Evolutionary conservation across 2,888 invertebrate species (phyloP).

Genomic region (Eucriotettix oculatus): DNA sequence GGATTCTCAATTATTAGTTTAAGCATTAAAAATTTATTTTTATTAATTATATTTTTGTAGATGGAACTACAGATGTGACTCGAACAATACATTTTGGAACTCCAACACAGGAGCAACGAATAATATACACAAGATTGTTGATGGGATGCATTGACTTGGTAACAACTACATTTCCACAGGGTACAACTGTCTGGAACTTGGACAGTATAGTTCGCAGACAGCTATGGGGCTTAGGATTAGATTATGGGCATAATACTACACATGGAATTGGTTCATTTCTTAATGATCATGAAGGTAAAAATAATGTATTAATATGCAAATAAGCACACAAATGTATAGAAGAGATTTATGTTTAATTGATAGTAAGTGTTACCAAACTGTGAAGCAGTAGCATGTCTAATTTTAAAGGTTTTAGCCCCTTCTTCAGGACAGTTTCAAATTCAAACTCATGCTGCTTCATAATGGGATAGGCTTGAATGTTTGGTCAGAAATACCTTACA

Average conservation of each 20-base stretch:
- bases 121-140: constrained; percentile 35
- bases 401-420: too few species aligned
- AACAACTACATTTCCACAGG: constrained; percentile 32
- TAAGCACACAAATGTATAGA: not conserved
- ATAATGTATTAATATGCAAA: not conserved
- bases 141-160: constrained; percentile 40
- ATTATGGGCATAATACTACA: constrained; percentile 31
- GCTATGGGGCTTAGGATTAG: constrained; percentile 20
- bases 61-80: constrained; percentile 47
- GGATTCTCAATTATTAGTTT: too few species aligned
- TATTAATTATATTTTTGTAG: constrained; percentile 16
- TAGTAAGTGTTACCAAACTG: not conserved
- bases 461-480: too few species aligned
- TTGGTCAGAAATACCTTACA: too few species aligned
- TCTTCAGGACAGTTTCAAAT: too few species aligned
- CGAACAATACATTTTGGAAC: constrained; percentile 39
- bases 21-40: too few species aligned
- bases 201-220: constrained; percentile 22
- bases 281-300: constrained; percentile 27
- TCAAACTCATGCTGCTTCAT: too few species aligned
- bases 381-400: too few species aligned
- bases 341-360: not conserved
- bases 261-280: constrained; percentile 30
- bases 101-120: constrained; percentile 33
- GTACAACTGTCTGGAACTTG: constrained; percentile 18